Percentiles rank a stretch among this genome's conserved stretches.
phyloP scores from a whole-genome alignment of 92 coral and sea anemone genomes.

The Siderastrea siderea region DNA sequence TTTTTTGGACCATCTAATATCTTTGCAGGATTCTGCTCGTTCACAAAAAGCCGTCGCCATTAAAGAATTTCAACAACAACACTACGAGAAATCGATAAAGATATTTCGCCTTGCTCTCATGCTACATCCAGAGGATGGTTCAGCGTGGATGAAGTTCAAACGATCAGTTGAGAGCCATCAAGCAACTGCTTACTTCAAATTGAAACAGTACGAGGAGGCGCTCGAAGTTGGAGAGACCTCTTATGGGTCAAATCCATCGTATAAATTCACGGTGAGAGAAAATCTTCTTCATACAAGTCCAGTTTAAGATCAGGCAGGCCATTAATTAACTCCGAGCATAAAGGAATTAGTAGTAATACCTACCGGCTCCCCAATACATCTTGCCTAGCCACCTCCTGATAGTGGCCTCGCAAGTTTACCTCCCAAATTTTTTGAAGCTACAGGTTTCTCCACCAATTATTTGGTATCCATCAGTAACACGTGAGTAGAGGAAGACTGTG shows the following conservation, averaged over 20 bases:
- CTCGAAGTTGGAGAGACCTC: slow-evolving; percentile 10
- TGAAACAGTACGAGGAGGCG: not conserved
- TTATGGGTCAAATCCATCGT: not conserved
- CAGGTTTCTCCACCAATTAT: too few species aligned
- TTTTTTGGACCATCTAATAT: not conserved
- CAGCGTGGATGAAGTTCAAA: not conserved
- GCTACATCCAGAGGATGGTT: not conserved
- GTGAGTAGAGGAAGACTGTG: too few species aligned
- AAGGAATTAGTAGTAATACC: too few species aligned
- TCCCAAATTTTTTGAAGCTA: too few species aligned
- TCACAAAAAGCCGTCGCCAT: slow-evolving; percentile 1
- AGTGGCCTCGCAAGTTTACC: too few species aligned
- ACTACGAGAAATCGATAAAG: slow-evolving; percentile 15
- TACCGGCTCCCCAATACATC: too few species aligned
- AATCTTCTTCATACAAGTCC: not conserved
- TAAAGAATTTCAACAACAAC: not conserved
- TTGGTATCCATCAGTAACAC: too few species aligned
- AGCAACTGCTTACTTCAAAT: slow-evolving; percentile 5
- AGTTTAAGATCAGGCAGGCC: too few species aligned
- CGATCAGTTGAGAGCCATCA: slow-evolving; percentile 7
- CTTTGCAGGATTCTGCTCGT: slow-evolving; percentile 3
- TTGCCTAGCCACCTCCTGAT: too few species aligned
- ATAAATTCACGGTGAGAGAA: not conserved
- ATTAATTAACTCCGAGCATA: too few species aligned
- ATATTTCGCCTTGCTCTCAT: slow-evolving; percentile 6